Evolutionary conservation across 2,888 invertebrate species (phyloP), one percentile per base, ranked within the genome.

Genomic region (Eupsilia transversa): DNA sequence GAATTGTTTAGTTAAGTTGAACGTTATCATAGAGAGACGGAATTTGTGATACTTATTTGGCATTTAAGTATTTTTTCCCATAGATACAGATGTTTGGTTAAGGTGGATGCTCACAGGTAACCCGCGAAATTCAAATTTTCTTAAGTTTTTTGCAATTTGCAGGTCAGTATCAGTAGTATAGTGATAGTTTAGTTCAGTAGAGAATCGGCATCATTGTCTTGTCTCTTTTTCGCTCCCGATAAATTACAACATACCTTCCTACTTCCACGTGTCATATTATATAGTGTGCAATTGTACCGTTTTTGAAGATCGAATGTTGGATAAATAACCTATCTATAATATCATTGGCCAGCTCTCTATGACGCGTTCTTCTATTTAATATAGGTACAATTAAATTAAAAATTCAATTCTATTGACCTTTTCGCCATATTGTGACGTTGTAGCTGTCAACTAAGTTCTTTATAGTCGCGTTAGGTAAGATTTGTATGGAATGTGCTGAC

Each of bases 401-500:
- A 80, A 77, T 57, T n/a, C 43, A 59, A 33, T 64, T 78, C 57
- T n/a, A 60, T 38, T 77, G 52, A 77, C 77, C 64, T 81, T 81
- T 61, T 61, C 78, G 65, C 56, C 33, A 75, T 79, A 75, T 75
- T 75, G 56, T 81, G 66, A 75, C 56, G 61, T 14, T 7, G 14
- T 35, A 79, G 49, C 76, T 79, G 82, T 75, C 82, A 75, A 63
- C 49, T 81, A 17, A 57, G 30, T 75, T 74, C 41, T 81, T 74
- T 74, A 46, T n/a, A 81, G 43, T 43, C 30, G 35, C 56, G 23
- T 74, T 77, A 54, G 74, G 64, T 74, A 80, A 80, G 80, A 81
- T 61, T 81, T 63, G n/a, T 56, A 41, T 33, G 76, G 78, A 79
- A 79, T 79, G 66, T 81, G 78, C 76, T 75, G 78, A 81, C 56